A percentile compares a stretch with the other conserved stretches of the same genome.
These are phyloP conservation scores for Sialia sialis DNA, from an alignment of 2,113 vertebrate genomes.

Conservation along the genomic window DNA sequence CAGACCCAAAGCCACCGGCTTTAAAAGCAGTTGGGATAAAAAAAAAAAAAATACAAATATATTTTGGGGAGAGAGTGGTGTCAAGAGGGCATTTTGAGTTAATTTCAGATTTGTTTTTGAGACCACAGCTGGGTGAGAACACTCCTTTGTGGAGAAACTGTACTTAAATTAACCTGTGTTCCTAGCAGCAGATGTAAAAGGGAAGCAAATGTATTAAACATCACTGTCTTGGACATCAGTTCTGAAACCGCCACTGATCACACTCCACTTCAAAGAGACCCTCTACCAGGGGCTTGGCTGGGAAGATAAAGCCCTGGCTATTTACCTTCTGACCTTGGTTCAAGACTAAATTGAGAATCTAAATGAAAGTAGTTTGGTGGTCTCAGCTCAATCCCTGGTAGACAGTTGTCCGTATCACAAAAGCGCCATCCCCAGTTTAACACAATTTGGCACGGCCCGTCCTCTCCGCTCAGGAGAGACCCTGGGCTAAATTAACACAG, in stretches of 20 bases:
- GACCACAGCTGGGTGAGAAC: not conserved
- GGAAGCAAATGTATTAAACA: slow-evolving; percentile 68
- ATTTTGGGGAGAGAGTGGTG: not conserved
- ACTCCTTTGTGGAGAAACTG: slow-evolving; percentile 1
- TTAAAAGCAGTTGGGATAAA: not conserved
- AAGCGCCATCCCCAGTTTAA: slow-evolving; percentile 61
- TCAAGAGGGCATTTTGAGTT: not conserved
- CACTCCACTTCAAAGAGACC: slow-evolving; percentile 72
- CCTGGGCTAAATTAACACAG: slow-evolving; percentile 39
- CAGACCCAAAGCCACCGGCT: not conserved
- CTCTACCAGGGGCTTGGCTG: slow-evolving; percentile 72
- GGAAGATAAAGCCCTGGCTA: slow-evolving; percentile 70
- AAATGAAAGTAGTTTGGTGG: slow-evolving; percentile 63
- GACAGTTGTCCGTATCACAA: slow-evolving; percentile 56
- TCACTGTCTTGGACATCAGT: slow-evolving; percentile 72
- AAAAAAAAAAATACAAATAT: not conserved
- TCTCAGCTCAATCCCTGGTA: slow-evolving; percentile 58
- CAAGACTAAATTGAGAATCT: slow-evolving; percentile 61
- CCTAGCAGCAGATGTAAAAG: slow-evolving; percentile 44
- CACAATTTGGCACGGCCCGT: slow-evolving; percentile 34
- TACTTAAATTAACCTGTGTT: slow-evolving; percentile 65
- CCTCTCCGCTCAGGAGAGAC: slow-evolving; percentile 51
- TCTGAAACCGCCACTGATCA: slow-evolving; percentile 66
- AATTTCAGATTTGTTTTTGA: slow-evolving; percentile 38
- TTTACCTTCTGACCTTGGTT: slow-evolving; percentile 74